Percentiles rank a stretch among this genome's conserved stretches.
phyloP scores from a whole-genome alignment of 37 sponge, comb jelly and placozoan genomes.

The Ephydatia muelleri region DNA sequence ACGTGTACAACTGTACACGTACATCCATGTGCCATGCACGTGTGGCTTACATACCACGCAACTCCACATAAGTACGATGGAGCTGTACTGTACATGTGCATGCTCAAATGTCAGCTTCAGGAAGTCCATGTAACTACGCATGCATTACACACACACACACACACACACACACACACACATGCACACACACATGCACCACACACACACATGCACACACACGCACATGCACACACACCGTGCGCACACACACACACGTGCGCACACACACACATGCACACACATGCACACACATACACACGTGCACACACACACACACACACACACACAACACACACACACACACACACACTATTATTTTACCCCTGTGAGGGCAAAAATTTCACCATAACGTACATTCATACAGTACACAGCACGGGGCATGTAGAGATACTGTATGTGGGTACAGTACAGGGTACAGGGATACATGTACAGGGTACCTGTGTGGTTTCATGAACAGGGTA shows the following conservation, averaged over 20 bases:
- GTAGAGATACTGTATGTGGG: background rate
- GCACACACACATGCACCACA: too few relatives aligned
- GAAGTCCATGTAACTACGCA: conserved; percentile 19
- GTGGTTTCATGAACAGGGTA: too few relatives aligned
- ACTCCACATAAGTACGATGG: too few relatives aligned
- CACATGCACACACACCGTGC: too few relatives aligned
- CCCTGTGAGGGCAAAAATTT: background rate
- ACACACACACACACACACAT: too few relatives aligned
- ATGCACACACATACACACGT: background rate
- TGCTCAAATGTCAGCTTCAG: too few relatives aligned
- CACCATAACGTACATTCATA: background rate
- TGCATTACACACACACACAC: background rate
- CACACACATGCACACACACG: conserved; percentile 19
- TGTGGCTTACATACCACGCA: too few relatives aligned
- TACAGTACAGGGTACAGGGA: too few relatives aligned
- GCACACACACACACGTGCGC: conserved; percentile 7
- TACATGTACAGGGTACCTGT: too few relatives aligned
- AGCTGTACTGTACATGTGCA: too few relatives aligned
- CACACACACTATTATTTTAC: background rate
- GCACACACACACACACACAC: background rate
- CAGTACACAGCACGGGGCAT: background rate
- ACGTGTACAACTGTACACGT: too few relatives aligned
- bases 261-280: conserved; percentile 10
- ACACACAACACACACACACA: conserved; percentile 3
- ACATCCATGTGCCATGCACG: too few relatives aligned